Percentiles rank a stretch among this genome's conserved stretches.
Conservation (phyloP, 2,888 invertebrate genomes). For the Palloptera scutellata region DNA sequence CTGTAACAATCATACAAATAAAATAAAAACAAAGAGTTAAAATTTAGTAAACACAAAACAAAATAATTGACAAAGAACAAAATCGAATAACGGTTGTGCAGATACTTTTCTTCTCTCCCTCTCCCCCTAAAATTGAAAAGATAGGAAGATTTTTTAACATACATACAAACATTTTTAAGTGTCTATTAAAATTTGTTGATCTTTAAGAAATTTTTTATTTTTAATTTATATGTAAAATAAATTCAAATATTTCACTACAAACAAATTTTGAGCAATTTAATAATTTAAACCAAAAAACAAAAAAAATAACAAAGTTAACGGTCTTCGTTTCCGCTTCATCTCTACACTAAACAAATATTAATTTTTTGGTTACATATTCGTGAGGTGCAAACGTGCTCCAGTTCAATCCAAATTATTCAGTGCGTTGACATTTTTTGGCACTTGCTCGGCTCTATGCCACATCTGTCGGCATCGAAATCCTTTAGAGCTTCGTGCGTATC, state of each 20-base stretch:
- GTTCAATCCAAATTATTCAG: too few relatives aligned
- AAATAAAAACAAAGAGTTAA: background rate
- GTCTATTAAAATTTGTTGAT: too few relatives aligned
- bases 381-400: too few relatives aligned
- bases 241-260: too few relatives aligned
- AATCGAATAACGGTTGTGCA: constrained; percentile 40
- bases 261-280: background rate
- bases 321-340: constrained; percentile 53
- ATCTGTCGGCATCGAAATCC: too few relatives aligned
- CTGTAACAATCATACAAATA: constrained; percentile 15
- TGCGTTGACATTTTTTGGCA: too few relatives aligned
- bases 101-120: constrained; percentile 34
- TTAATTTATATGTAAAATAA: background rate
- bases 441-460: too few relatives aligned
- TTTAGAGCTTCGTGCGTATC: too few relatives aligned
- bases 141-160: constrained; percentile 19
- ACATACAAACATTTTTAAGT: too few relatives aligned
- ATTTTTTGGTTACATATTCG: too few relatives aligned
- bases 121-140: constrained; percentile 35
- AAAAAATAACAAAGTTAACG: constrained; percentile 29
- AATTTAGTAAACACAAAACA: background rate
- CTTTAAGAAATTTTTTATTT: background rate
- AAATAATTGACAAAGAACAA: constrained; percentile 21
- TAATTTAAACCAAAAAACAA: constrained; percentile 24
- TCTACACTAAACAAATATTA: too few relatives aligned